Conservation (phyloP, 2,113 vertebrate species). For the Bujurquina vittata region DNA sequence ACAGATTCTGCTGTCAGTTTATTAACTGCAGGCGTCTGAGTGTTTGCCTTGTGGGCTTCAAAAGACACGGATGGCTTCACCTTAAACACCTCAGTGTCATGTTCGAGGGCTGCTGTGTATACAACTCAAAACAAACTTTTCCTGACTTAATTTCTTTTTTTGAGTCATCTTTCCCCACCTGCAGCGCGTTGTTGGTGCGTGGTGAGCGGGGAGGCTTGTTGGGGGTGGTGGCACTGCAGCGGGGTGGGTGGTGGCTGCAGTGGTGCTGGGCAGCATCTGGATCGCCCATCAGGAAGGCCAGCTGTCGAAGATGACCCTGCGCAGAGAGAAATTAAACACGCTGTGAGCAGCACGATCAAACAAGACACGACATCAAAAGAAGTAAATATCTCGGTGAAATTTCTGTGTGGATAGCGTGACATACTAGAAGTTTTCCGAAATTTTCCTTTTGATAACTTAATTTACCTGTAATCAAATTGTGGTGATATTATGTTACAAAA, state of each 20-base stretch:
- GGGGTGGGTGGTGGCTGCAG: constrained; percentile 71
- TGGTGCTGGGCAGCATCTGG: constrained; percentile 77
- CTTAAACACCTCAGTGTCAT: constrained; percentile 23
- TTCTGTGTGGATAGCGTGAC: background rate
- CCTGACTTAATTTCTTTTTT: background rate
- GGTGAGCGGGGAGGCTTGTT: constrained; percentile 57
- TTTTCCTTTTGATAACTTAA: background rate
- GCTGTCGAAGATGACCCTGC: constrained; percentile 85
- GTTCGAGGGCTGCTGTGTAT: background rate
- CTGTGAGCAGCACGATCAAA: background rate
- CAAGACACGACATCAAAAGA: background rate
- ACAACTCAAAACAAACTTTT: background rate
- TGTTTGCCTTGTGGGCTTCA: constrained; percentile 36
- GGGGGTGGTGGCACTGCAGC: constrained; percentile 50
- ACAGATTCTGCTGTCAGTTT: background rate
- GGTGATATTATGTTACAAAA: background rate
- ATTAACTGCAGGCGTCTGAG: constrained; percentile 38
- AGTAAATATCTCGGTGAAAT: background rate
- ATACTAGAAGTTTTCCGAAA: background rate
- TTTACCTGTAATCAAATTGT: background rate
- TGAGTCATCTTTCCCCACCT: constrained; percentile 61
- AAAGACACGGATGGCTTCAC: constrained; percentile 19
- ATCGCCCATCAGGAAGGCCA: constrained; percentile 85
- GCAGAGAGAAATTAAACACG: background rate
- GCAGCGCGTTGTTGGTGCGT: constrained; percentile 15